Percentiles rank a stretch among this genome's conserved stretches.
Evolutionary conservation across 37 sponge, comb jelly and placozoan species (phyloP).

Genomic region (Eunapius fragilis): DNA sequence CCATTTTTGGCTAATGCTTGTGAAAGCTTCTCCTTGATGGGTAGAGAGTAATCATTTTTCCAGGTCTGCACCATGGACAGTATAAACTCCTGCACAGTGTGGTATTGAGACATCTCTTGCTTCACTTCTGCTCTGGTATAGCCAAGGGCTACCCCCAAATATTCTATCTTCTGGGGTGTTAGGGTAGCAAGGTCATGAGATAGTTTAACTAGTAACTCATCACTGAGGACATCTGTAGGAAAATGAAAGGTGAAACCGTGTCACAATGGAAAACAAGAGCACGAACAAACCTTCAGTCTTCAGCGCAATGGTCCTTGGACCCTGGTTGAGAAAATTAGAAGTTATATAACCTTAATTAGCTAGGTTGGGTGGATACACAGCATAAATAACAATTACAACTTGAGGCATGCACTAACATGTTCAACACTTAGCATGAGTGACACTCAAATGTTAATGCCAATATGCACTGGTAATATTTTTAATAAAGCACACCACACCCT

Average conservation of each 20-base stretch:
- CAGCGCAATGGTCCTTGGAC: background rate
- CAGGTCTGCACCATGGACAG: background rate
- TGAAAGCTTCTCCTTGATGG: background rate
- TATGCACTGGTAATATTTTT: background rate
- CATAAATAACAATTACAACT: no score
- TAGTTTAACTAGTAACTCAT: background rate
- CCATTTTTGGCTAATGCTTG: background rate
- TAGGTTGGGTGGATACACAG: no score
- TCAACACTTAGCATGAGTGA: no score
- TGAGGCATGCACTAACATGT: no score
- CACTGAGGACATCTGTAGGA: background rate
- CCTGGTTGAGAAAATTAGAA: background rate
- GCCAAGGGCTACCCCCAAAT: background rate
- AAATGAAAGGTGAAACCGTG: background rate
- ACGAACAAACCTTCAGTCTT: background rate
- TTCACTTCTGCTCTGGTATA: background rate
- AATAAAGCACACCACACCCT: background rate
- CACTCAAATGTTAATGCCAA: background rate
- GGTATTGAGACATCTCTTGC: background rate
- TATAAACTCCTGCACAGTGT: background rate
- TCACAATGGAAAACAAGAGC: background rate
- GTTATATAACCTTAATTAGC: no score
- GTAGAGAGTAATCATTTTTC: background rate
- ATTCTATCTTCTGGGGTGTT: background rate
- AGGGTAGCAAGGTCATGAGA: background rate